Evolutionary conservation across 2,113 vertebrate species (phyloP), one percentile per base, ranked within the genome.

Genomic region (Piprites chloris): DNA sequence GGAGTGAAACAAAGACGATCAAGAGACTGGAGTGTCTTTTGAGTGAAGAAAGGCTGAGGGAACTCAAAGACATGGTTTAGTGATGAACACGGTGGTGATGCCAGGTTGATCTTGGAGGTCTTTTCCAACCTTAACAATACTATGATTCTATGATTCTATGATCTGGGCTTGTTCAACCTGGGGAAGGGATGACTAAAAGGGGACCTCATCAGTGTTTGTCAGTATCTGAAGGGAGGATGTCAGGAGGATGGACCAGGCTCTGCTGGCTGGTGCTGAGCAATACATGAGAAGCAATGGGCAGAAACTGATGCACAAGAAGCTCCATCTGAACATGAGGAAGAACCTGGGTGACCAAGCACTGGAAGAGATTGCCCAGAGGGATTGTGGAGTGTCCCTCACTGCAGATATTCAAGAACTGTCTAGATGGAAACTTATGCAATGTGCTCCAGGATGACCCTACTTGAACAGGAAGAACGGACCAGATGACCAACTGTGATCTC

Each of bases 161-260:
- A 52, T 52, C 50, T 46, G 46, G 16, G 33, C 9, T 17, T 82
- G 23, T 18, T 68, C 39, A 46, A 15, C 6, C 23, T 67, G 0
- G 0, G 13, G 19, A 74, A n/a, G 23, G 41, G 20, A 6, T 5
- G 24, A 22, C 9, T 2, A 24, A 35, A 14, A 52, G 6, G 3
- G 2, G 8, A 44, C 19, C 23, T 52, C 5, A 74, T 33, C 32
- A 33, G 2, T 28, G 14, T 33, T 59, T 50, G 2, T 28, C 68
- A 67, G 52, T 2, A 2, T n/a, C 8, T 61, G 3, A 2, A 8
- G 20, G 46, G 46, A 74, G 23, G 17, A 26, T 63, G 27, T 63
- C 27, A 62, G 4, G 28, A 52, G 12, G 9, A 13, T 33, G 22
- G 27, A 9, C 33, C 42, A 59, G 19, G 23, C 61, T 59, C 33